A percentile compares a stretch with the other conserved stretches of the same genome.
phyloP scores from a whole-genome alignment of 2,888 invertebrate genomes.

The Carcina quercana region DNA sequence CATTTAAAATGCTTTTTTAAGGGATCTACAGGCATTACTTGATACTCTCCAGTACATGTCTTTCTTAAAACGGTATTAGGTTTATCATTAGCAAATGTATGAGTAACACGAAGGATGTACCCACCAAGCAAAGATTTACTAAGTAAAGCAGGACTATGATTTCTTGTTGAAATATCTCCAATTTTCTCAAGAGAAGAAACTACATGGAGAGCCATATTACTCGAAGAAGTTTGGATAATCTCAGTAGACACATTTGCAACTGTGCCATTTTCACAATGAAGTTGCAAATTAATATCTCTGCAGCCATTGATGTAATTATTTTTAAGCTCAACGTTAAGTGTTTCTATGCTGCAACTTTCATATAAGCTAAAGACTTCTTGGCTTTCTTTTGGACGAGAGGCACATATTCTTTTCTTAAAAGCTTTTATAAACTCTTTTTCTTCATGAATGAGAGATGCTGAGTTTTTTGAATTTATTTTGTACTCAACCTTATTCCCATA shows the following conservation, averaged over 20 bases:
- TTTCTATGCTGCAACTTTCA: too few relatives aligned
- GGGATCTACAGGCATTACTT: too few relatives aligned
- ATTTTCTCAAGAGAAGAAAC: constrained; percentile 13
- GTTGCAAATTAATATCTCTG: constrained; percentile 13
- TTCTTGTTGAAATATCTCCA: constrained; percentile 15
- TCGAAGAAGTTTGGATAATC: constrained; percentile 26
- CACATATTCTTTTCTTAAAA: too few relatives aligned
- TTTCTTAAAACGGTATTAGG: constrained; percentile 28
- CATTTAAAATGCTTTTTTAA: too few relatives aligned
- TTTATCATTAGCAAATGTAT: constrained; percentile 5
- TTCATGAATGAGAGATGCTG: too few relatives aligned
- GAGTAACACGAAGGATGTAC: constrained; percentile 18
- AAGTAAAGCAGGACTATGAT: constrained; percentile 22
- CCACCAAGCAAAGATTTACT: constrained; percentile 19
- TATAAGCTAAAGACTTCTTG: too few relatives aligned
- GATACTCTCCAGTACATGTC: constrained; percentile 24
- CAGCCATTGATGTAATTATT: background rate
- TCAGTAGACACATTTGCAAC: constrained; percentile 16
- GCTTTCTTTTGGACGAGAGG: too few relatives aligned
- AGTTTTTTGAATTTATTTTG: too few relatives aligned
- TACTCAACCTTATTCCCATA: too few relatives aligned
- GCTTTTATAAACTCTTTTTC: too few relatives aligned
- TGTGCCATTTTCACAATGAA: constrained; percentile 20
- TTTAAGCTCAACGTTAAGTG: too few relatives aligned
- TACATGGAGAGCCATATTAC: constrained; percentile 24